Base-by-base conservation (phyloP, 2,888 invertebrate genomes). In the Aphodius granarius region DNA sequence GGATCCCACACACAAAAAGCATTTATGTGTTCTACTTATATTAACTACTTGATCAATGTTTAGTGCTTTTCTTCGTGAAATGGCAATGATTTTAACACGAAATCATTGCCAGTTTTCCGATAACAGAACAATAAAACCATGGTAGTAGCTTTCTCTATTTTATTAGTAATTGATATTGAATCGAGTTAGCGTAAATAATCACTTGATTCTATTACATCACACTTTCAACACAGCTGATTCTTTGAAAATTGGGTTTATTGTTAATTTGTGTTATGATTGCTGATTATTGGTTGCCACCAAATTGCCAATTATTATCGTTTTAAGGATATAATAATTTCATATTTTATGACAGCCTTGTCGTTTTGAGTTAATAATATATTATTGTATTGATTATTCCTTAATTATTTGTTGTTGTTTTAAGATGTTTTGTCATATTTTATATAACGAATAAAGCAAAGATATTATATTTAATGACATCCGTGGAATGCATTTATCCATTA, bases 231-330 rank as follows among this genome's bases (percentile, higher is more conserved):
- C 43, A 43, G 43, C 43, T 43, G 43, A 43, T 43, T 13, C 9
- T 43, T 43, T 43, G 66, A 65, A 65, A 65, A 65, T 65, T 65
- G 17, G 66, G 66, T 65, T 65, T 65, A 65, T 65, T 65, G 19
- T 65, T 65, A 65, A 65, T 65, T 65, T n/a, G 66, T 15, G 66
- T 0, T 19, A 65, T 65, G 43, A 43, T 43, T 6, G 3, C 43
- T 43, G 4, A 13, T 43, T 43, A 43, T 43, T 43, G 43, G 43
- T 43, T 43, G 6, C 13, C 13, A 13, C 13, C 43, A 9, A 43
- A 43, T 43, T 43, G 43, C 43, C 43, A 43, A 43, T 43, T 43
- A 43, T 43, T 43, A 43, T 43, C 6, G n/a, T n/a, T n/a, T n/a
- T n/a, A n/a, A n/a, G n/a, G n/a, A n/a, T n/a, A n/a, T n/a, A n/a